A percentile compares a stretch with the other conserved stretches of the same genome.
Evolutionary conservation across 2,888 invertebrate species (phyloP).

Genomic region (Pherbina coryleti): DNA sequence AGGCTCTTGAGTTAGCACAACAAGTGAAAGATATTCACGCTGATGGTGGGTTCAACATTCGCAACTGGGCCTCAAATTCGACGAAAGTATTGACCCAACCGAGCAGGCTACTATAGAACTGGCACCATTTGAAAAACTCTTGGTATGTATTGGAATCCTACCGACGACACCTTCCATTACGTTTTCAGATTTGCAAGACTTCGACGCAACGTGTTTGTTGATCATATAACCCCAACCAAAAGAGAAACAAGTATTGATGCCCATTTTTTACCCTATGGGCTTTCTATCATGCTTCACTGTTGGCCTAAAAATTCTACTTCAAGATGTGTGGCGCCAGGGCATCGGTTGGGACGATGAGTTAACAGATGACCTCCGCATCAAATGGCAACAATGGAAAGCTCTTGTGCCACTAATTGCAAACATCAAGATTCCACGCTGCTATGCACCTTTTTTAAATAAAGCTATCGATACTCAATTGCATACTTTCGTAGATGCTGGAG

Average conservation of each 20-base stretch:
- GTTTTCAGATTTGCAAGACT: constrained; percentile 42
- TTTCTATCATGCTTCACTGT: constrained; percentile 44
- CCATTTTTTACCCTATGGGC: constrained; percentile 43
- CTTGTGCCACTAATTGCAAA: constrained; percentile 23
- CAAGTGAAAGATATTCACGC: constrained; percentile 36
- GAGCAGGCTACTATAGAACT: constrained; percentile 25
- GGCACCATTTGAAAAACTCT: constrained; percentile 36
- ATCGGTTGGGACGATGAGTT: constrained; percentile 41
- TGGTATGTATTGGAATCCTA: constrained; percentile 44
- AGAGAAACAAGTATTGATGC: constrained; percentile 42
- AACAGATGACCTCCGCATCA: constrained; percentile 13
- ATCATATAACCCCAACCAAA: constrained; percentile 37
- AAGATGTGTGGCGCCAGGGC: constrained; percentile 44
- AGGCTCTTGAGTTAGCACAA: constrained; percentile 24
- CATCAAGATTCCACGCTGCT: constrained; percentile 33
- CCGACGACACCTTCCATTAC: constrained; percentile 42
- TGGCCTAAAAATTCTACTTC: constrained; percentile 41
- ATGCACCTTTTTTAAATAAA: constrained; percentile 21
- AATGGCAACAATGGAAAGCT: constrained; percentile 40
- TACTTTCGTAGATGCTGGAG: too few species aligned
- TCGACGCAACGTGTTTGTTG: constrained; percentile 34
- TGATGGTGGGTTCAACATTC: constrained; percentile 7
- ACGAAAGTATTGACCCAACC: not conserved
- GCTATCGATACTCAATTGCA: too few species aligned
- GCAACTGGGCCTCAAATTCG: constrained; percentile 38